phyloP scores from a whole-genome alignment of 2,888 invertebrate genomes.

The Torymus auratus region DNA sequence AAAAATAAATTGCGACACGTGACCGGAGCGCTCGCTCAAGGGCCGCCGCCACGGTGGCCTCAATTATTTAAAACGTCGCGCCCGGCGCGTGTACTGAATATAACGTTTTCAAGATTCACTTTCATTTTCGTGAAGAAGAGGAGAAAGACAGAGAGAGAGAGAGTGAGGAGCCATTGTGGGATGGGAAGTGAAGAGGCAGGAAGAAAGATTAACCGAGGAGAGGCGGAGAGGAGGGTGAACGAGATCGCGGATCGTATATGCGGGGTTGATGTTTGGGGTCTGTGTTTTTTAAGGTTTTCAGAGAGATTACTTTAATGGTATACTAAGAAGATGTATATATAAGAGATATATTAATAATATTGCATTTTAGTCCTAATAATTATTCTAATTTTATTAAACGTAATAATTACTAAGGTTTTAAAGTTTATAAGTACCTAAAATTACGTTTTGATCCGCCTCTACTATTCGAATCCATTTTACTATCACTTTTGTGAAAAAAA shows the following conservation, averaged over 20 bases:
- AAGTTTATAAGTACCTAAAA: too few species aligned
- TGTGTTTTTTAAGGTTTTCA: too few species aligned
- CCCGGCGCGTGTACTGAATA: conserved; percentile 65
- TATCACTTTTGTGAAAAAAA: neutral
- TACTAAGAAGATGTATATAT: too few species aligned
- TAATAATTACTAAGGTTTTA: too few species aligned
- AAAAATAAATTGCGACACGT: conserved; percentile 61
- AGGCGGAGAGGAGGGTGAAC: neutral
- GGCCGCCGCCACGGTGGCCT: conserved; percentile 44
- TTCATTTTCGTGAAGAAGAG: conserved; percentile 63
- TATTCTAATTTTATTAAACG: too few species aligned
- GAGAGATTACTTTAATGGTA: too few species aligned
- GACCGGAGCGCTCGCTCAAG: conserved; percentile 15
- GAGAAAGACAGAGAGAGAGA: neutral
- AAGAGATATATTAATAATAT: too few species aligned
- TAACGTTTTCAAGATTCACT: conserved; percentile 70
- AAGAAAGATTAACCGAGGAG: conserved; percentile 47
- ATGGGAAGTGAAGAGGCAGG: conserved; percentile 8
- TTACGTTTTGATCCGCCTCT: too few species aligned
- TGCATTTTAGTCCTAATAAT: too few species aligned
- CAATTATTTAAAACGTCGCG: conserved; percentile 72
- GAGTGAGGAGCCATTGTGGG: neutral
- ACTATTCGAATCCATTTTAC: too few species aligned
- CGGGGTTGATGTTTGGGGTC: too few species aligned
- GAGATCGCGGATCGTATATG: conserved; percentile 14